phyloP scores from a whole-genome alignment of 2,888 invertebrate species.

The Temnothorax ravouxi region DNA sequence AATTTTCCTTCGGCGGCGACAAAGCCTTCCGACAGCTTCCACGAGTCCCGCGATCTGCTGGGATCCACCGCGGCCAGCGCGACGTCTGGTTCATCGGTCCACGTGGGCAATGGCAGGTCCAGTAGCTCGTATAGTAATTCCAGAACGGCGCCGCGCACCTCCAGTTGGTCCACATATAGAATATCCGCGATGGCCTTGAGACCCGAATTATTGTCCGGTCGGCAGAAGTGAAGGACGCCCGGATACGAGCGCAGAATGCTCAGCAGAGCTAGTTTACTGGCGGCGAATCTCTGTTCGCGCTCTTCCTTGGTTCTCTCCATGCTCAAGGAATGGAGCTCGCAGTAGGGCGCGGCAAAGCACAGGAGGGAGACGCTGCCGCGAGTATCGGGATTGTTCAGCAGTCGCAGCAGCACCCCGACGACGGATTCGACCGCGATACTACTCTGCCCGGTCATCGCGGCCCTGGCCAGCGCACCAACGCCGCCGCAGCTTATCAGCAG shows the following conservation, averaged over 20 bases:
- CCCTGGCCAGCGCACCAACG: slow-evolving; percentile 93
- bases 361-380: slow-evolving; percentile 94
- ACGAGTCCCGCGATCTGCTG: slow-evolving; percentile 90
- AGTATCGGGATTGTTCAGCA: slow-evolving; percentile 94
- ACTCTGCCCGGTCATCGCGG: slow-evolving; percentile 94
- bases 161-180: slow-evolving; percentile 94
- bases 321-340: slow-evolving; percentile 91
- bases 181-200: slow-evolving; percentile 93
- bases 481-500: slow-evolving; percentile 94
- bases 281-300: slow-evolving; percentile 93
- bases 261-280: slow-evolving; percentile 94
- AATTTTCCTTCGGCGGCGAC: slow-evolving; percentile 96
- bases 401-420: slow-evolving; percentile 94
- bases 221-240: slow-evolving; percentile 95
- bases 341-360: slow-evolving; percentile 96
- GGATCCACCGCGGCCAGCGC: slow-evolving; percentile 96
- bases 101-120: slow-evolving; percentile 94
- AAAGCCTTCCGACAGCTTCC: slow-evolving; percentile 97
- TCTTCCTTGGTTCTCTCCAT: slow-evolving; percentile 86
- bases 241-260: slow-evolving; percentile 97
- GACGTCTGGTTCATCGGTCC: slow-evolving; percentile 97
- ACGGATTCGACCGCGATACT: slow-evolving; percentile 96
- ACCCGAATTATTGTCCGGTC: slow-evolving; percentile 92
- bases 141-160: slow-evolving; percentile 96
- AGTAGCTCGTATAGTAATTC: slow-evolving; percentile 97